These are phyloP conservation scores for Drosophila meridiana DNA, from an alignment of 2,888 invertebrate species.

Conservation along the genomic window DNA sequence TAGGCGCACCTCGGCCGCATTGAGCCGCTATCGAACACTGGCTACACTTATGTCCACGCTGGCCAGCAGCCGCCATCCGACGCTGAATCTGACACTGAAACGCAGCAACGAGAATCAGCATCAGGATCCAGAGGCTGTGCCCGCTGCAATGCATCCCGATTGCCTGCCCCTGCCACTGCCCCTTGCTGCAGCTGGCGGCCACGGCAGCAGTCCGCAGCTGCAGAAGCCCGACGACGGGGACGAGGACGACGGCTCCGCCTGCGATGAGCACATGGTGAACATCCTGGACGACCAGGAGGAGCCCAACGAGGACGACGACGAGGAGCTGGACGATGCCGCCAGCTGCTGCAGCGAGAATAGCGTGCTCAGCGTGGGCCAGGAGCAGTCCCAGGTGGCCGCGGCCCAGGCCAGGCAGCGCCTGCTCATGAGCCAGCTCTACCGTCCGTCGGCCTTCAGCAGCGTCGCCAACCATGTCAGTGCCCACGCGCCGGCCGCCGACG, in stretches of 20 bases:
- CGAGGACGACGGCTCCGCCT: slow-evolving; percentile 38
- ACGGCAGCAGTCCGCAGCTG: slow-evolving; percentile 81
- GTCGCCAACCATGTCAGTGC: slow-evolving; percentile 21
- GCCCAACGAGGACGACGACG: slow-evolving; percentile 61
- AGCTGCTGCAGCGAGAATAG: slow-evolving; percentile 92
- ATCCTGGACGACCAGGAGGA: slow-evolving; percentile 41
- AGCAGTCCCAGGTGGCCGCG: slow-evolving; percentile 83
- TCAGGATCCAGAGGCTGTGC: slow-evolving; percentile 10
- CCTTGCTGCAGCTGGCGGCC: slow-evolving; percentile 64
- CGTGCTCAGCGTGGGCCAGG: slow-evolving; percentile 92
- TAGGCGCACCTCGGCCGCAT: slow-evolving; percentile 15
- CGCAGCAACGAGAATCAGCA: slow-evolving; percentile 29
- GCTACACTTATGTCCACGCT: slow-evolving; percentile 75
- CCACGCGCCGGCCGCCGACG: slow-evolving; percentile 27
- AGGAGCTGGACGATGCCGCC: slow-evolving; percentile 85
- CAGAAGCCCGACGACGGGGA: slow-evolving; percentile 54
- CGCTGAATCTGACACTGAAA: slow-evolving; percentile 65
- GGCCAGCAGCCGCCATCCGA: slow-evolving; percentile 72
- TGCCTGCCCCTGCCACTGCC: slow-evolving; percentile 81
- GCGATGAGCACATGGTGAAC: slow-evolving; percentile 63
- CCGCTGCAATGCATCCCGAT: slow-evolving; percentile 83
- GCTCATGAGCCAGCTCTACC: slow-evolving; percentile 68
- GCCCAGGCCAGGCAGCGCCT: slow-evolving; percentile 70
- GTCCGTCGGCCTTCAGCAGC: slow-evolving; percentile 72
- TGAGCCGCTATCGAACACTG: slow-evolving; percentile 18